Evolutionary conservation across 2,797 vertebrate species (phyloP), one percentile per base, ranked within the genome.

Genomic region (Melanotaenia parkinsoni): DNA sequence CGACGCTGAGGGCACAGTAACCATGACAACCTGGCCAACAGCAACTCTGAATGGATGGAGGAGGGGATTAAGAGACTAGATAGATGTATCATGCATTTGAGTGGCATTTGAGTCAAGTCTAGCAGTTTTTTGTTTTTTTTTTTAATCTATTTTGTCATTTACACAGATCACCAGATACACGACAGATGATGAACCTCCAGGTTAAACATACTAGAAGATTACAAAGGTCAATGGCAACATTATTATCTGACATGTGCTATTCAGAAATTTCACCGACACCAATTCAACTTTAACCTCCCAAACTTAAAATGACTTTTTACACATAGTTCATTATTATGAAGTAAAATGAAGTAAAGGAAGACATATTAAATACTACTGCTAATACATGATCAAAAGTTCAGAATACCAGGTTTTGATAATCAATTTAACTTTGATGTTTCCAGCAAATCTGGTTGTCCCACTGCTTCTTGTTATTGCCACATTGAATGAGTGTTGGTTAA

Each of bases 11-110:
- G 77, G 83, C 70, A 87, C 63, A 18, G 91, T 93, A 90, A 87
- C 92, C 91, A 93, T 93, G 90, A 86, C 88, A 86, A 92, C 91
- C 54, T 71, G 80, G 76, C 75, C 74, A 76, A 78, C 20, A 81
- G 81, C 62, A 76, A 71, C 76, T 68, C 86, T 89, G 81, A 91
- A 91, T 88, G 87, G 85, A 78, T 71, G 70, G 78, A 80, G 79
- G 81, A 81, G 63, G 76, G 73, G 85, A 71, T 67, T 77, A 54
- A 77, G 60, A 59, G 62, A 81, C 79, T 69, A 72, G 77, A 82
- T 73, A 57, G 77, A 80, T 72, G 54, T 76, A 79, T 67, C 56
- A 54, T 35, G 54, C 74, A 30, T 80, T 69, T 60, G 73, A 82
- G 72, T 47, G 70, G 63, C 73, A 69, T 70, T 54, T 68, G 69